Conservation (phyloP, 2,113 vertebrate genomes). For the human region DNA sequence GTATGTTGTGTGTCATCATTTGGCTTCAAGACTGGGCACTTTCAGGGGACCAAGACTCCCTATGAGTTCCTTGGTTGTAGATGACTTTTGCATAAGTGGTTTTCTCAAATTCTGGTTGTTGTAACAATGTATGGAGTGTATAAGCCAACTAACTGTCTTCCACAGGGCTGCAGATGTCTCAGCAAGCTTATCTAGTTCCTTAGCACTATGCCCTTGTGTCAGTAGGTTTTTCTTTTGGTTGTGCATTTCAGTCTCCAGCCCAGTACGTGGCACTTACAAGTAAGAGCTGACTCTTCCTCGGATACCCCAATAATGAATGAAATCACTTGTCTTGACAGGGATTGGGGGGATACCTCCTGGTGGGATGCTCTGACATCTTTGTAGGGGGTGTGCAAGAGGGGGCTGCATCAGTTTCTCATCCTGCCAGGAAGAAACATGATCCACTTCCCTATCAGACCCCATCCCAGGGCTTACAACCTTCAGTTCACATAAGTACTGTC, state of each 20-base stretch:
- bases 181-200: background rate
- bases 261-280: background rate
- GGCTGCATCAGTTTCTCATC: background rate
- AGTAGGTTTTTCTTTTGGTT: background rate
- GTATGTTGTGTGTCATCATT: background rate
- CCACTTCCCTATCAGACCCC: background rate
- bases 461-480: background rate
- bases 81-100: too few species aligned
- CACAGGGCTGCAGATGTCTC: too few species aligned
- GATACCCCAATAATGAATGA: background rate
- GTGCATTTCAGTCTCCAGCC: background rate
- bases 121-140: background rate
- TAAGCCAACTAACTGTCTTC: background rate
- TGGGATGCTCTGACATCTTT: background rate
- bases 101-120: background rate
- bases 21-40: background rate
- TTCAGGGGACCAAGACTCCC: background rate
- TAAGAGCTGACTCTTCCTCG: background rate
- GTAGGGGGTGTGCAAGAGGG: background rate
- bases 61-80: background rate
- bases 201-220: background rate
- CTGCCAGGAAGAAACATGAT: background rate
- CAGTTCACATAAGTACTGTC: background rate
- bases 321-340: background rate
- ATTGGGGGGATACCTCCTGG: background rate